Base-by-base conservation (phyloP, 2,113 vertebrate species). In the Hydropotes inermis region DNA sequence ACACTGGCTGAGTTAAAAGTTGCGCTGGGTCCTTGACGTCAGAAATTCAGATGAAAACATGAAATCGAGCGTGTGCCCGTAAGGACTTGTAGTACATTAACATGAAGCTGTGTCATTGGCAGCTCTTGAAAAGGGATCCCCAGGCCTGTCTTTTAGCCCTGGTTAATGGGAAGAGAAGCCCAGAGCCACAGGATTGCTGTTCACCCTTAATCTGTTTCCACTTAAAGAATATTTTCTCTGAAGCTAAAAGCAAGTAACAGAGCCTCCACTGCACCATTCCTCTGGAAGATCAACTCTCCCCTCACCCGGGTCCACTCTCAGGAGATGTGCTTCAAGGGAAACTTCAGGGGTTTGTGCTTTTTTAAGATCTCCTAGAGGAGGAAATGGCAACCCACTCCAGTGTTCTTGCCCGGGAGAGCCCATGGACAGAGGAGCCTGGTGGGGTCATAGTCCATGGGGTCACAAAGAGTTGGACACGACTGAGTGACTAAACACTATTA, bases 91-190 rank as follows among this genome's bases (percentile, higher is more conserved):
- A 94, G 79, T 30, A 55, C 87, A 47, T 93, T 95, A 76, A 92
- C 67, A 92, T n/a, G 43, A 89, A 96, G 60, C 57, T 36, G 57
- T 92, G 89, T 94, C 94, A 90, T 25, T 81, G 89, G 91, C 95
- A 96, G 94, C 70, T 96, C 83, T 95, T 97, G 81, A 67, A 91
- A 96, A 97, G 74, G 94, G 94, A 82, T 97, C 97, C 96, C 57
- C 74, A 89, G 95, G 67, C 89, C 90, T 95, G 94, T 82, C 95
- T 97, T 90, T 87, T 50, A 87, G 90, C 45, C 88, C 78, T 50
- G 94, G 67, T 36, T 91, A 57, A 84, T 91, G 89, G 64, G 30
- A 93, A 86, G 93, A 95, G 47, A 60, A 82, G 17, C 87, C n/a
- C 5, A 52, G 55, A 82, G 13, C 16, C 15, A 12, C 16, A 27